Base-by-base conservation (phyloP, 2,797 vertebrate species). In the Cichlasoma orientale region DNA sequence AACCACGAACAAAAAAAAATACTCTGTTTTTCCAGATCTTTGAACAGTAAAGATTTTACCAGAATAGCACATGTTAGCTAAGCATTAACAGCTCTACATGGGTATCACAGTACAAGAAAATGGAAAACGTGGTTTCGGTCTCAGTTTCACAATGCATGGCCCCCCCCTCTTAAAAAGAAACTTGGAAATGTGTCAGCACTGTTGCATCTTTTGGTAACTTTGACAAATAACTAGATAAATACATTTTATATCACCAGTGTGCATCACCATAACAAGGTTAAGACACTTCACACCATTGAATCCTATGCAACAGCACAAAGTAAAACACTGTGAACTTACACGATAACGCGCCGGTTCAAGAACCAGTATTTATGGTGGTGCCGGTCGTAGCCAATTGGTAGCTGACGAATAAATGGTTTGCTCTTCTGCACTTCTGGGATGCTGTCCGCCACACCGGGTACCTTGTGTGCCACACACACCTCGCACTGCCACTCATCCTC, bases 401-500 rank as follows among this genome's bases (percentile, higher is more conserved):
- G 96, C 1, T 99, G 97, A 50, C 98, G 97, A 87, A 99, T 96
- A 79, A 98, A 99, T 0, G 98, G 98, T 90, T 94, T 97, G 87
- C 95, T 98, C 95, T 96, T 98, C 95, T 99, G 98, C 90, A 95
- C 96, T 92, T 99, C 97, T 70, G 98, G 96, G 79, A 99, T 95
- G 82, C 97, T 98, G 94, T 99, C 98, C 19, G 93, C 96, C 58
- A 99, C 98, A 0, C 98, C 98, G 3, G 97, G 96, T 82, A 99
- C 97, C 95, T 97, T 96, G 83, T 99, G 98, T 31, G 98, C 98
- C 75, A 97, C 97, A 25, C 98, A 99, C 78, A 99, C 97, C 91
- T 99, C 98, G 10, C 98, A 99, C 95, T 98, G 98, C 98, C 98
- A 99, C 87, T 99, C 98, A 3, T 99, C 98, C 93, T 99, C 98